These are phyloP conservation scores for Chelonus insularis DNA, from an alignment of 1,140 invertebrate species.

Conservation along the genomic window DNA sequence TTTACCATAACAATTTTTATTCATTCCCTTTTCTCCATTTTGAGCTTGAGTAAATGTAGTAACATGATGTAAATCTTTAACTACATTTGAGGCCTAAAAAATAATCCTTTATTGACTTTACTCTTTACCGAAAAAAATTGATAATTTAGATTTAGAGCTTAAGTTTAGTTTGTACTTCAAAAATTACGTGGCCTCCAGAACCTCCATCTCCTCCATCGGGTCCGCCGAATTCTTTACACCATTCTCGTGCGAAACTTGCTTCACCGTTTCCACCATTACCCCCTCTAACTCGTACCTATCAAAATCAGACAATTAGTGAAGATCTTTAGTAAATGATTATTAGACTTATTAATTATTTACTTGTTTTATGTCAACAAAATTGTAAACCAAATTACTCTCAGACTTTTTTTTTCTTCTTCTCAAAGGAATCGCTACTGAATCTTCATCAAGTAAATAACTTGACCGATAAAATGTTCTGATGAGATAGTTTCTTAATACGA, in stretches of 20 bases:
- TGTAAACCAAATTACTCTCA: conserved; percentile 53
- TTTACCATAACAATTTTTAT: conserved; percentile 83
- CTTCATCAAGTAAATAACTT: conserved; percentile 20
- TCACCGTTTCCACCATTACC: conserved; percentile 93
- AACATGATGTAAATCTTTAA: conserved; percentile 77
- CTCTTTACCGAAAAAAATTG: neutral
- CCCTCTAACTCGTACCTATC: conserved; percentile 65
- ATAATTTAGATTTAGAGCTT: no score
- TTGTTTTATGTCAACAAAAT: conserved; percentile 71
- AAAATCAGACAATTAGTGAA: conserved; percentile 7
- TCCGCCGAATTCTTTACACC: conserved; percentile 83
- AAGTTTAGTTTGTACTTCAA: conserved; percentile 67
- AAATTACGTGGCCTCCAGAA: conserved; percentile 94
- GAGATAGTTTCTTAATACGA: neutral
- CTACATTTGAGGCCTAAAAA: conserved; percentile 64
- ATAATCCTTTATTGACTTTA: conserved; percentile 3
- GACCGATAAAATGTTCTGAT: conserved; percentile 17
- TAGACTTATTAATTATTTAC: conserved; percentile 18
- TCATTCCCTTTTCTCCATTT: conserved; percentile 73
- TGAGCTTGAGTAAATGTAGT: conserved; percentile 64
- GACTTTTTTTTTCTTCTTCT: conserved; percentile 63
- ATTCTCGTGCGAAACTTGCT: conserved; percentile 81
- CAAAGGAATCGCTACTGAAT: conserved; percentile 44
- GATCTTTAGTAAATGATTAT: neutral
- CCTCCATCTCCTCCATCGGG: conserved; percentile 97